Base-by-base conservation (phyloP, 2,888 invertebrate species). In the Hypselothyrea guttata region DNA sequence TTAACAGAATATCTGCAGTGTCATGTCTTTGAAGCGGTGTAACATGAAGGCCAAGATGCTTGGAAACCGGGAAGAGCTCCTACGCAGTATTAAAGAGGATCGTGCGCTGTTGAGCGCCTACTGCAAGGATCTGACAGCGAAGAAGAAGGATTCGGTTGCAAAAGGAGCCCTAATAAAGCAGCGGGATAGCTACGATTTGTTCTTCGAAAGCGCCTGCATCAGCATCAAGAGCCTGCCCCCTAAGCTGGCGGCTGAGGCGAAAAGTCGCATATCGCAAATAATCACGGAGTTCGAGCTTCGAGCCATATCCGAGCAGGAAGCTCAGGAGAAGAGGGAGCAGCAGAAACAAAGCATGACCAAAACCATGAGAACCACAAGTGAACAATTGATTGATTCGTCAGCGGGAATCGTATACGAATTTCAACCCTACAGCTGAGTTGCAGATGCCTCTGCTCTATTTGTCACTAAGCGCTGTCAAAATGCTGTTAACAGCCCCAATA, bases 121-220 rank as follows among this genome's bases (percentile, higher is more conserved):
- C 40, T 77, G 73, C 31, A 55, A 73, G 30, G 45, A 65, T 3
- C 16, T 83, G 16, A 37, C 16, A 7, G 15, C 12, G 8, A 18
- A 11, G 4, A 47, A n/a, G n/a, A n/a, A n/a, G n/a, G 27, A 12
- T 2, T 4, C n/a, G 3, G 11, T 16, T n/a, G 5, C 38, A 4
- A 31, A 62, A 28, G 1, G 7, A 7, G 7, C 8, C 11, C 7
- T 35, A 11, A 15, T 47, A n/a, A 48, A 35, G n/a, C 71, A 67
- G 9, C 71, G 60, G 4, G 79, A 85, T 35, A 84, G 78, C 40
- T 87, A 87, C 42, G 87, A 87, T 45, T 56, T 87, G 48, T 87
- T 88, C 38, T 87, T 87, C 15, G 88, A 88, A 42, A 87, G 88
- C 16, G 84, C 85, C 2, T 83, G 88, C 53, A 76, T 87, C 38